Percentiles rank a stretch among this genome's conserved stretches.
Conservation (phyloP, 2,113 vertebrate genomes). For the Syrrhaptes paradoxus region DNA sequence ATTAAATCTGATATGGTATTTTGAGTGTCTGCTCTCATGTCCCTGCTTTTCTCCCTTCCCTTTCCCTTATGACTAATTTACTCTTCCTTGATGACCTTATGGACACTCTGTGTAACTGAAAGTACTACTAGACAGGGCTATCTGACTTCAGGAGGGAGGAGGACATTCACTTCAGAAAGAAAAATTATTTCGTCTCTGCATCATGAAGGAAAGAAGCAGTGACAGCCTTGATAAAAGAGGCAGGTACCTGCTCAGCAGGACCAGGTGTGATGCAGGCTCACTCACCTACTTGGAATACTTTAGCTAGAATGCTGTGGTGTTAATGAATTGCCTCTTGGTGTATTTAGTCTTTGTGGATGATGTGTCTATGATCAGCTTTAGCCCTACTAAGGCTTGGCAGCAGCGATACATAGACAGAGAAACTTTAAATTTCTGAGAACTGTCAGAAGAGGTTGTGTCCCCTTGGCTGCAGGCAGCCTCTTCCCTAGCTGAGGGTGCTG, state of each 20-base stretch:
- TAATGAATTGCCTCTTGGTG: neutral
- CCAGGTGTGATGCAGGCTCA: neutral
- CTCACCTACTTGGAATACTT: neutral
- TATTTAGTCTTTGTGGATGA: neutral
- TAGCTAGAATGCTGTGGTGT: neutral
- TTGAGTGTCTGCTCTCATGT: neutral
- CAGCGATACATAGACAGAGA: neutral
- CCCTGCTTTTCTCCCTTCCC: neutral
- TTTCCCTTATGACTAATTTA: neutral
- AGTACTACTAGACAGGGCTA: neutral
- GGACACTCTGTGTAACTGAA: neutral
- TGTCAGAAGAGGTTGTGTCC: neutral
- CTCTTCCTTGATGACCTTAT: neutral
- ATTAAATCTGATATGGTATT: neutral
- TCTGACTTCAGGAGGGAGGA: neutral
- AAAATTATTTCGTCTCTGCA: neutral
- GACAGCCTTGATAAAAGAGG: neutral
- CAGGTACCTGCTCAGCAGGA: neutral
- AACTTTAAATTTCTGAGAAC: neutral
- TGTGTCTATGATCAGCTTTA: neutral
- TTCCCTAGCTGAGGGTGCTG: neutral
- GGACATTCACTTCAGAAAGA: neutral
- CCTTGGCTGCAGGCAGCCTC: neutral
- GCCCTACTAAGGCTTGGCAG: neutral
- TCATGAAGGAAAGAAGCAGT: neutral